Evolutionary conservation across 2,888 invertebrate genomes (phyloP), one percentile per base, ranked within the genome.

Genomic region (Uloborus plumipes): DNA sequence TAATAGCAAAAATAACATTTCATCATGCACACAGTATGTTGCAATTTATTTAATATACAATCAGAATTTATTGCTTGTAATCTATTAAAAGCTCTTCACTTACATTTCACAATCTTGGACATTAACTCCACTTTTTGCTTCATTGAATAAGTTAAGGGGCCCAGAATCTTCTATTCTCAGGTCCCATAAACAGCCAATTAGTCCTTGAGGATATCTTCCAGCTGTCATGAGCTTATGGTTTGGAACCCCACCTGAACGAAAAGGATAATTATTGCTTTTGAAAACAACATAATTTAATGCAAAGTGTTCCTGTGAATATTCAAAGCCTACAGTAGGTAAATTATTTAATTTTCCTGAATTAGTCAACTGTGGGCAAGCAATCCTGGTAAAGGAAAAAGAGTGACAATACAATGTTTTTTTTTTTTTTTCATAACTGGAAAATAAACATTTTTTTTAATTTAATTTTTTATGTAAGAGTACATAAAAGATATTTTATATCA

Each of bases 101-200:
- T 66, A 84, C 84, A 85, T 77, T 39, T 83, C 85, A 78, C 86
- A 86, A 26, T 84, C 75, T 59, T 77, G 67, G 39, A 85, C 84
- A 79, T 84, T 86, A 51, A 75, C 79, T 26, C 85, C 85, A 55
- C 58, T 47, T 71, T 84, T 86, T 51, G 85, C 76, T 64, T 62
- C 91, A 50, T 91, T 90, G 85, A 94, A 94, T 83, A 90, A 87
- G 85, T 94, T 92, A 84, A 97, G 91, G 91, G 83, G 92, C 92
- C 20, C 91, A 90, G 87, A 92, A 90, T 89, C 94, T 50, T 89
- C 94, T 79, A 95, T 91, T 88, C 94, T 94, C 59, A 97, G 91
- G 73, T 93, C 93, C 87, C 94, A 94, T 79, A 97, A 92, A 89
- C 97, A 97, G 18, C 97, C 97, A 70, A 90, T 91, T 88, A 97